A percentile compares a stretch with the other conserved stretches of the same genome.
phyloP scores from a whole-genome alignment of 35 echinoderm and acorn worm genomes.

The Lytechinus pictus region DNA sequence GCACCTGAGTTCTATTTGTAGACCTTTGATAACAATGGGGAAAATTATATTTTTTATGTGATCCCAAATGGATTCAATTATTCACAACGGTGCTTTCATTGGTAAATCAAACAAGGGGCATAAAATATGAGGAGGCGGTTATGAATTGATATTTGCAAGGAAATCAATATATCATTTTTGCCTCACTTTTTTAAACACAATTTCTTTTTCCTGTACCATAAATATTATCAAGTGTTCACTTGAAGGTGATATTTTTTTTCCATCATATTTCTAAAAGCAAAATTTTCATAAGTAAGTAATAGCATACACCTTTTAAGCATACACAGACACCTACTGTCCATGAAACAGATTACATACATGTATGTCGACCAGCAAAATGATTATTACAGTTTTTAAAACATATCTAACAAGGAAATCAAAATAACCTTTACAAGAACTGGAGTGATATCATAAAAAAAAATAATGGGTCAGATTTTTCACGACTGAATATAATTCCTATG shows the following conservation, averaged over 20 bases:
- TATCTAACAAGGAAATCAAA: too few relatives aligned
- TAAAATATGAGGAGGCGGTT: neutral
- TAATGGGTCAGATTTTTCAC: too few relatives aligned
- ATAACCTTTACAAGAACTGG: too few relatives aligned
- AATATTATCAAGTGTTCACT: neutral
- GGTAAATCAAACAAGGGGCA: neutral
- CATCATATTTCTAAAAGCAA: neutral
- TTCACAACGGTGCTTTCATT: neutral
- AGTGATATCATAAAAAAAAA: too few relatives aligned
- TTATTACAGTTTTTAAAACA: too few relatives aligned
- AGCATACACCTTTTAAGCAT: neutral
- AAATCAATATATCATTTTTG: neutral
- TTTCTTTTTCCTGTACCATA: neutral
- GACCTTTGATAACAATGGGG: too few relatives aligned
- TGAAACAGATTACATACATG: too few relatives aligned
- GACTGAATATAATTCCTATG: too few relatives aligned
- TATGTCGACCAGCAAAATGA: too few relatives aligned
- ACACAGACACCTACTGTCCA: too few relatives aligned
- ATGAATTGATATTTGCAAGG: neutral
- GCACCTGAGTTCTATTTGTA: too few relatives aligned
- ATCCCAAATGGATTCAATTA: neutral
- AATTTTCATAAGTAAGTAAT: neutral
- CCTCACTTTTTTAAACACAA: neutral
- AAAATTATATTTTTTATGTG: neutral
- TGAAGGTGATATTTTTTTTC: neutral